A percentile compares a stretch with the other conserved stretches of the same genome.
These are phyloP conservation scores for Mesembrinibis cayennensis DNA, from an alignment of 2,113 vertebrate species.

Conservation along the genomic window DNA sequence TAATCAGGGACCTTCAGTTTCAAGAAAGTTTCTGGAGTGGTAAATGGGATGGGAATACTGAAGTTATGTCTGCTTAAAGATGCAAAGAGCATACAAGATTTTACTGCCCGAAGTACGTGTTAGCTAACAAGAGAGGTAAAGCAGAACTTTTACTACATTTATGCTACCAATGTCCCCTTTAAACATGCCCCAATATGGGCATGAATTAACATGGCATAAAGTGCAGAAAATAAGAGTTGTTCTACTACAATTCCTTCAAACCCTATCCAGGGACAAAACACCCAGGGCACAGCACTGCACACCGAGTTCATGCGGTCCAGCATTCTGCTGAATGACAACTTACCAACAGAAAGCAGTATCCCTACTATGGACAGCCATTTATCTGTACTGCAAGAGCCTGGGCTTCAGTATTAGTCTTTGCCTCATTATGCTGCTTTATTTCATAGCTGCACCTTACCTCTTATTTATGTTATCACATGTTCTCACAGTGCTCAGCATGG, in stretches of 20 bases:
- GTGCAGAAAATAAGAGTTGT: neutral
- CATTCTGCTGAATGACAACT: neutral
- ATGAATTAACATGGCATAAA: neutral
- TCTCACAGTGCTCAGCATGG: neutral
- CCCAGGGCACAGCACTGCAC: neutral
- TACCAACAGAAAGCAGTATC: neutral
- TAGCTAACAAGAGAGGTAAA: neutral
- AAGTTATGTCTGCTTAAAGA: neutral
- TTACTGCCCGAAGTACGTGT: neutral
- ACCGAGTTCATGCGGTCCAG: neutral
- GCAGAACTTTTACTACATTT: neutral
- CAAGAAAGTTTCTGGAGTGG: neutral
- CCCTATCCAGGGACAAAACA: neutral
- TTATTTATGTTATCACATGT: neutral
- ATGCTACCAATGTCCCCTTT: neutral
- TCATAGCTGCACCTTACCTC: neutral
- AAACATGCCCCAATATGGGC: rapidly evolving
- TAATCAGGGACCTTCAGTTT: neutral
- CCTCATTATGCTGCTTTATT: neutral
- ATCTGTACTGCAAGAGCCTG: neutral
- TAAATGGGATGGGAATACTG: neutral
- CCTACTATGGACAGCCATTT: neutral
- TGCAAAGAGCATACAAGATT: neutral
- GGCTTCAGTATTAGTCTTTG: neutral
- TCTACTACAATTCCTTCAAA: neutral